These are phyloP conservation scores for Coregonus clupeaformis DNA, from an alignment of 2,113 vertebrate species.

Conservation along the genomic window DNA sequence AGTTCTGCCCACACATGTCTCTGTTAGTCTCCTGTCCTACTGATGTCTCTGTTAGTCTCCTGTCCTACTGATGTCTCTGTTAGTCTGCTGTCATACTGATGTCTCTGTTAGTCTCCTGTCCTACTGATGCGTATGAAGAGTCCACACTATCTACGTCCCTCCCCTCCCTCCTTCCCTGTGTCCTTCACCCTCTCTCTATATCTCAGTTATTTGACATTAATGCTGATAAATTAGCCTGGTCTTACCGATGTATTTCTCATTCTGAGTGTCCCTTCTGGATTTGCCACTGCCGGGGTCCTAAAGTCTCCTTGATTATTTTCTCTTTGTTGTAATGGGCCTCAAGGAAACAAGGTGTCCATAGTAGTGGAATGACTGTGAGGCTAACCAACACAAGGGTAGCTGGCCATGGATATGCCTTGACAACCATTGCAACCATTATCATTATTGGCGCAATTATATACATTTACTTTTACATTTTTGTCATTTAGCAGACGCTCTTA, in stretches of 20 bases:
- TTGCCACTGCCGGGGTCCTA: constrained; percentile 29
- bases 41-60: too few relatives aligned
- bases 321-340: constrained; percentile 24
- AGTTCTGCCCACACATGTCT: too few relatives aligned
- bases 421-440: constrained; percentile 16
- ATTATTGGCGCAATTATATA: too few relatives aligned
- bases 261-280: constrained; percentile 39
- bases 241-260: constrained; percentile 47
- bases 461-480: too few relatives aligned
- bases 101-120: too few relatives aligned
- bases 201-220: constrained; percentile 59
- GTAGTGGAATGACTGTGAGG: too few relatives aligned
- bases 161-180: neutral
- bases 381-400: too few relatives aligned
- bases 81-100: too few relatives aligned
- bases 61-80: too few relatives aligned
- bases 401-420: too few relatives aligned
- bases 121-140: neutral
- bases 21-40: too few relatives aligned
- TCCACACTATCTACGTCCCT: constrained; percentile 15
- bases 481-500: too few relatives aligned
- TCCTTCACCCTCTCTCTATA: neutral
- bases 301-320: constrained; percentile 10
- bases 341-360: constrained; percentile 28
- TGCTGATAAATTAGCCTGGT: constrained; percentile 63